These are phyloP conservation scores for Rousettus madagascariensis DNA, from an alignment of 2,797 vertebrate genomes.

Conservation along the genomic window DNA sequence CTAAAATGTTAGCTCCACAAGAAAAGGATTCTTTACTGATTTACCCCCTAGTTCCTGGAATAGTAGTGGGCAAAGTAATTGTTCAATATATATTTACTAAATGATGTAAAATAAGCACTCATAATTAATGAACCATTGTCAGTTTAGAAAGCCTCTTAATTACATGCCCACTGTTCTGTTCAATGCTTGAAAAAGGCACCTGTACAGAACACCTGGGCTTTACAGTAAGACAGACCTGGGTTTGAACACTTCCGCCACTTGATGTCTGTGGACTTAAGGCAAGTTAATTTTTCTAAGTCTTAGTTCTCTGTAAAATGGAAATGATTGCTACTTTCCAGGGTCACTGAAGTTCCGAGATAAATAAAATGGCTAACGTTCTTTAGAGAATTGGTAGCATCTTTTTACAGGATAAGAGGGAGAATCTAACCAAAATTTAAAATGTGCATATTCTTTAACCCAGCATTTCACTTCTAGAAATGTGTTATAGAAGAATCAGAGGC, in stretches of 20 bases:
- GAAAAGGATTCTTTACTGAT: not conserved
- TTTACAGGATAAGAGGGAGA: not conserved
- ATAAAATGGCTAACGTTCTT: not conserved
- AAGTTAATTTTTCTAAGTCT: not conserved
- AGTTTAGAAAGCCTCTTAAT: not conserved
- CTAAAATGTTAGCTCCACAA: not conserved
- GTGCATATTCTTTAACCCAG: not conserved
- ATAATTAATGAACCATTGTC: not conserved
- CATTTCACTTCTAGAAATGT: not conserved
- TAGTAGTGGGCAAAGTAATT: not conserved
- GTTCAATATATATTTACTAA: not conserved
- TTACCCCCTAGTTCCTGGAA: not conserved
- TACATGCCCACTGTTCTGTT: not conserved
- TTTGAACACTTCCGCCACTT: not conserved
- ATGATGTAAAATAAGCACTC: not conserved
- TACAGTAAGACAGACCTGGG: not conserved
- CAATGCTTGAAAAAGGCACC: not conserved
- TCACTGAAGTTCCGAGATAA: not conserved
- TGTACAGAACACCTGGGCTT: not conserved
- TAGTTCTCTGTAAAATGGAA: not conserved
- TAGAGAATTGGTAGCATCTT: not conserved
- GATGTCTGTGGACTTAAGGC: not conserved
- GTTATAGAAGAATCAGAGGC: not conserved
- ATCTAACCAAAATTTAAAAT: not conserved
- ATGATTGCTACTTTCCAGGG: not conserved